Base-by-base conservation (phyloP, 2,113 vertebrate species). In the Dermatemys mawii region DNA sequence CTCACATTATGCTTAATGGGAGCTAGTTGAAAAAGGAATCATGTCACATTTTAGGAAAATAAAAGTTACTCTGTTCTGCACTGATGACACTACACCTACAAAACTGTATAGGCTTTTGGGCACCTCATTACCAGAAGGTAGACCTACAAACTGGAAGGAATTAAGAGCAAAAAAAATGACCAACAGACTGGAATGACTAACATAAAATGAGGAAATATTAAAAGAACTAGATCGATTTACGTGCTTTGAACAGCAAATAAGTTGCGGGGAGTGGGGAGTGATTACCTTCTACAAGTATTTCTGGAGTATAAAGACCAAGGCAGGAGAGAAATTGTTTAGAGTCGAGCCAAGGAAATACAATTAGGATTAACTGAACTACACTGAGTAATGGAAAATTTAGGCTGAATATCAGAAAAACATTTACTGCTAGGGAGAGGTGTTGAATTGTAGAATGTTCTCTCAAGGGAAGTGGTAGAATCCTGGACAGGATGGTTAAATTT, bases 161-260 rank as follows among this genome's bases (percentile, higher is more conserved):
- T 90, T 80, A 88, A 89, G 38, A 75, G 48, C 88, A 87, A 19
- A 11, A 3, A 82, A 67, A 85, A 70, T 14, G 4, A 87, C 87
- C 73, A 91, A 57, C 5, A 10, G 0, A 0, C 3, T 83, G 14
- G 54, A 81, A 67, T 79, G 24, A 90, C n/a, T 88, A 87, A 54
- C 50, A 2, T 29, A 13, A 55, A 21, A 50, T 88, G 60, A 91
- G 21, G 35, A 60, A 89, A 81, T 75, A 29, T 11, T 44, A 16
- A 75, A 75, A 84, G 63, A 73, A 84, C 49, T 83, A 1, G 87
- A 84, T 83, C 26, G n/a, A 26, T 10, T 14, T 8, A 88, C 29
- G 3, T 17, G 60, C 29, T 5, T n/a, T 67, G 90, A 82, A 24
- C 46, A 95, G 55, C 92, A 93, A 88, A 78, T 75, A 48, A 75